Evolutionary conservation across 2,797 vertebrate species (phyloP).

Genomic region (Clarias platycephalus): DNA sequence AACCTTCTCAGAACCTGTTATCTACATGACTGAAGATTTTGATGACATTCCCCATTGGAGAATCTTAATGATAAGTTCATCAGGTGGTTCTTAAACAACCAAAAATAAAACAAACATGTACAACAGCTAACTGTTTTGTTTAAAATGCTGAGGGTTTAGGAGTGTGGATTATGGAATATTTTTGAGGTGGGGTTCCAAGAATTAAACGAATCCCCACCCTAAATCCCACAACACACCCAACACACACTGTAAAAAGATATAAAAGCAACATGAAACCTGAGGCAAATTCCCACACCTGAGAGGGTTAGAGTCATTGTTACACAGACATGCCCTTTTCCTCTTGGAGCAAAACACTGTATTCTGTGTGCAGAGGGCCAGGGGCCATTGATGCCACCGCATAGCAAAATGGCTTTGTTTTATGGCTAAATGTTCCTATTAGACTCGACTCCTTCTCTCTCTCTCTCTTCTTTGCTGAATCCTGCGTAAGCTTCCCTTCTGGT

Average conservation of each 20-base stretch:
- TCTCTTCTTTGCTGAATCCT: slow-evolving; percentile 43
- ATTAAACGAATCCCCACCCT: slow-evolving; percentile 2
- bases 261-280: slow-evolving; percentile 27
- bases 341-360: not conserved
- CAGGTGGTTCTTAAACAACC: not conserved
- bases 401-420: slow-evolving; percentile 22
- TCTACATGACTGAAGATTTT: not conserved
- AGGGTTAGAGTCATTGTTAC: slow-evolving; percentile 25
- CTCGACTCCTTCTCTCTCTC: slow-evolving; percentile 15
- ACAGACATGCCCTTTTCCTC: not conserved
- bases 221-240: slow-evolving; percentile 25
- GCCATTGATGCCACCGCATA: not conserved
- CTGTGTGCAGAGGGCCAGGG: slow-evolving; percentile 1
- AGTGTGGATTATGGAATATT: slow-evolving; percentile 15
- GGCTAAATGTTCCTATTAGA: slow-evolving; percentile 33
- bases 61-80: not conserved
- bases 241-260: slow-evolving; percentile 19
- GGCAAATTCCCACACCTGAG: slow-evolving; percentile 32
- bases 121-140: not conserved
- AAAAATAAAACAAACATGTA: not conserved
- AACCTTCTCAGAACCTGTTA: not conserved
- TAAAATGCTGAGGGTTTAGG: slow-evolving; percentile 6
- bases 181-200: slow-evolving; percentile 14
- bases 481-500: slow-evolving; percentile 53
- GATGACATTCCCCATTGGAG: not conserved